Conservation (phyloP, 2,888 invertebrate species). For the Leucoptera coffeella region DNA sequence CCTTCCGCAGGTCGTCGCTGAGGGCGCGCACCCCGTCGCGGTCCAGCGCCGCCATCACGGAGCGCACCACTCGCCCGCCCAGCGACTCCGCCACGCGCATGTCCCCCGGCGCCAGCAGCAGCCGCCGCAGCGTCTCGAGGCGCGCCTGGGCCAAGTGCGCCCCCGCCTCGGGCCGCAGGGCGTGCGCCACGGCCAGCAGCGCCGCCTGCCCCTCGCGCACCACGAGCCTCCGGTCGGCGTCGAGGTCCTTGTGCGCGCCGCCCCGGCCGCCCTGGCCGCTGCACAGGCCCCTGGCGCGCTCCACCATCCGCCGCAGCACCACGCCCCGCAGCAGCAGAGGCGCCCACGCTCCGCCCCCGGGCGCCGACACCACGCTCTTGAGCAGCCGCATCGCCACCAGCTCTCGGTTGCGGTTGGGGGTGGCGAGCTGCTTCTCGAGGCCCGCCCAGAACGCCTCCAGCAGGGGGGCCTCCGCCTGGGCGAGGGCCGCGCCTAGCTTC, state of each 20-base stretch:
- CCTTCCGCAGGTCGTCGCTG: slow-evolving; percentile 55
- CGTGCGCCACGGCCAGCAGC: slow-evolving; percentile 40
- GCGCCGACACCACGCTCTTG: slow-evolving; percentile 41
- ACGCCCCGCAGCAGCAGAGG: slow-evolving; percentile 57
- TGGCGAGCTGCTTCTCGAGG: slow-evolving; percentile 31
- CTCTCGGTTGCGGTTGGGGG: slow-evolving; percentile 54
- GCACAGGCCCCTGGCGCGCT: slow-evolving; percentile 55
- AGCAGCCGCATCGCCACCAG: slow-evolving; percentile 55
- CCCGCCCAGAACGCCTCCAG: slow-evolving; percentile 51
- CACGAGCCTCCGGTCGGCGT: slow-evolving; percentile 44
- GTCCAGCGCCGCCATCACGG: slow-evolving; percentile 55
- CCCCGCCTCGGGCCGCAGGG: slow-evolving; percentile 39
- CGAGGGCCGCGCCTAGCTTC: no score
- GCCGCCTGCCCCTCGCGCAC: slow-evolving; percentile 51
- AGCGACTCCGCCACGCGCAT: slow-evolving; percentile 70
- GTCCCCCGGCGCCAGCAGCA: slow-evolving; percentile 64
- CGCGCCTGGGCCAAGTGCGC: slow-evolving; percentile 44
- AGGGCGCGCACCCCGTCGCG: slow-evolving; percentile 58
- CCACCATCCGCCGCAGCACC: slow-evolving; percentile 58
- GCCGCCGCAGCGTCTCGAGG: slow-evolving; percentile 54
- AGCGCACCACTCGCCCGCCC: slow-evolving; percentile 57
- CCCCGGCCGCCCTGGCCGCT: slow-evolving; percentile 54
- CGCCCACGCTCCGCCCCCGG: no score
- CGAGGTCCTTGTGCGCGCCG: slow-evolving; percentile 36
- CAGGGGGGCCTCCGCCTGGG: no score